Evolutionary conservation across 2,888 invertebrate species (phyloP), one percentile per base, ranked within the genome.

Genomic region (Drosophila mulleri): DNA sequence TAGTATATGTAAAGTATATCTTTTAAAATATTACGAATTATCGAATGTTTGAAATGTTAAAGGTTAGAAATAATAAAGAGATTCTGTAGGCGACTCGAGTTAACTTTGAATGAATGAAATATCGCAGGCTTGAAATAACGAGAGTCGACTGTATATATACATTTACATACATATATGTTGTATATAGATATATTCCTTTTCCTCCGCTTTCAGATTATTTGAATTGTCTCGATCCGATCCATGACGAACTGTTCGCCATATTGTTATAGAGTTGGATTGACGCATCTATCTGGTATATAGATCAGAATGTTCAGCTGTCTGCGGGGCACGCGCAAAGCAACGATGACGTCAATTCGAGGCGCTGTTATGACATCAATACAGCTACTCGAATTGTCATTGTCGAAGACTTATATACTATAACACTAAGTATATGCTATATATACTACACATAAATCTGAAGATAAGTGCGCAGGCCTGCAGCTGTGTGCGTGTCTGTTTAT

Each of bases 301-400:
- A 52, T 48, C 26, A 16, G 35, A 44, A 45, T 57, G 45, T 70
- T 32, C n/a, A 37, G 52, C 20, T 45, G 35, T 26, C n/a, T 45
- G 44, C 14, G 32, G 20, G 68, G 42, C 62, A 69, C 69, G 63
- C 63, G 53, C 11, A 41, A 69, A 14, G 37, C 16, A 53, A 39
- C 60, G 39, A 74, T 83, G 83, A 83, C 88, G 83, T 88, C 83
- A 88, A 83, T 83, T 54, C 41, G 53, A 56, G 54, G 7, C 60
- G 52, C 18, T 59, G 68, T 72, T 75, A 81, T 84, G 82, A 87
- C 84, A 81, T 75, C 79, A 78, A 75, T 60, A 62, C 56, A 62
- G 66, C 79, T 57, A 64, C 68, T 80, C 54, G 67, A 63, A 70
- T 64, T 69, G 50, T 59, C 67, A 77, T 59, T 77, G 71, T 67